These are phyloP conservation scores for Embiotoca jacksoni DNA, from an alignment of 2,113 vertebrate species.

Conservation along the genomic window DNA sequence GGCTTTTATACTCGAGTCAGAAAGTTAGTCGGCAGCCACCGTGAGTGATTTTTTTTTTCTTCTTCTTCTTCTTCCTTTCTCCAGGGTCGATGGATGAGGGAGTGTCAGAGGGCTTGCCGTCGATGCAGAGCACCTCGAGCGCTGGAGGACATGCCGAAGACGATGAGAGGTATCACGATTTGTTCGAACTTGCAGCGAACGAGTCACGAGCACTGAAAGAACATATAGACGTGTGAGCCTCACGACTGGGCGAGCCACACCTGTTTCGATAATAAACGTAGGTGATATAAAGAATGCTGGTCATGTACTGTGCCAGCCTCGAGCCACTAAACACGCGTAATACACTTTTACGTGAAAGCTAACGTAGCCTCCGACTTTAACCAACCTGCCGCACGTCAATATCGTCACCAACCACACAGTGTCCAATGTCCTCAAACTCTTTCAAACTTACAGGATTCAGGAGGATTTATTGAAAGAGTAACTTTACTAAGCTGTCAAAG, in stretches of 20 bases:
- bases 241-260: slow-evolving; percentile 3
- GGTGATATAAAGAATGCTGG: background rate
- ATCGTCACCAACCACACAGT: background rate
- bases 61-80: background rate
- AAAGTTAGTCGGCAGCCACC: background rate
- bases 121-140: slow-evolving; percentile 89
- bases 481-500: too few species aligned
- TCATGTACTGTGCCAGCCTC: background rate
- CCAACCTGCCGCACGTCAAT: background rate
- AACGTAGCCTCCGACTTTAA: background rate
- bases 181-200: slow-evolving; percentile 46
- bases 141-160: slow-evolving; percentile 90
- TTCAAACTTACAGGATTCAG: background rate
- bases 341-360: background rate
- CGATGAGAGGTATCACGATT: slow-evolving; percentile 89
- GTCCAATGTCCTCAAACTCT: background rate
- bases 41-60: background rate
- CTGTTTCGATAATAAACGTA: slow-evolving; percentile 27
- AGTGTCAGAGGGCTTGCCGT: slow-evolving; percentile 91
- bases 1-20: background rate
- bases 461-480: background rate
- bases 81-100: slow-evolving; percentile 95
- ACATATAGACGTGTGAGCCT: slow-evolving; percentile 21
- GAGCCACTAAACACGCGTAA: background rate
- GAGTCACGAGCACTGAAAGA: slow-evolving; percentile 20